Conservation (phyloP, 2,113 vertebrate genomes). For the Riparia riparia region DNA sequence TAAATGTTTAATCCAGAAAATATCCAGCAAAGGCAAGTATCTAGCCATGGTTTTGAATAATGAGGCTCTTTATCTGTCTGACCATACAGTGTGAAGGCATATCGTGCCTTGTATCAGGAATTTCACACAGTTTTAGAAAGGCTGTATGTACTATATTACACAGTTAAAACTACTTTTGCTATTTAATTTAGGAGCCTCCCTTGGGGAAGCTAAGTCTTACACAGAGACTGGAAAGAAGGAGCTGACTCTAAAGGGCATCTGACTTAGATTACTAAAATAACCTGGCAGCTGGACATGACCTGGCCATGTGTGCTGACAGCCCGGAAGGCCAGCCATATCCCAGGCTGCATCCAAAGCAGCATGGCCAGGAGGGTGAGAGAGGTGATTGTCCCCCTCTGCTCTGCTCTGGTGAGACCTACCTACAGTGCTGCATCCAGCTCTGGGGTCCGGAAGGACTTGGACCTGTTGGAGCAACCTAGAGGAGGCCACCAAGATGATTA, state of each 20-base stretch:
- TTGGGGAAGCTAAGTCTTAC: neutral
- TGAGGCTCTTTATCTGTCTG: neutral
- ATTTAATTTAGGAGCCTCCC: neutral
- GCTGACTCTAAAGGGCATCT: neutral
- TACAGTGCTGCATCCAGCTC: neutral
- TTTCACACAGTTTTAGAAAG: neutral
- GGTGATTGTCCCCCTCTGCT: neutral
- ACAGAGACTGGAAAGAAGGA: neutral
- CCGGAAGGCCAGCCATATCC: accelerated
- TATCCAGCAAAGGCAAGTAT: neutral
- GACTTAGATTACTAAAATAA: neutral
- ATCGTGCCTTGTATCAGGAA: neutral
- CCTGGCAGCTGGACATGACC: accelerated
- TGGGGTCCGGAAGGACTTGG: neutral
- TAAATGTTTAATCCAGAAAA: neutral
- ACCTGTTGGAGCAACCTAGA: neutral
- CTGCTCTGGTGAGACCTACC: neutral
- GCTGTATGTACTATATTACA: neutral
- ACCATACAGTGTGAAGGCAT: neutral
- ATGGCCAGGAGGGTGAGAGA: accelerated
- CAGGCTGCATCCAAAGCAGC: neutral
- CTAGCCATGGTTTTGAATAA: neutral
- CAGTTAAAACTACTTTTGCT: neutral
- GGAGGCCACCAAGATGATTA: neutral
- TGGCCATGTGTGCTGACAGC: accelerated